phyloP scores from a whole-genome alignment of 2,888 invertebrate genomes.

The Nasonovia ribisnigri region DNA sequence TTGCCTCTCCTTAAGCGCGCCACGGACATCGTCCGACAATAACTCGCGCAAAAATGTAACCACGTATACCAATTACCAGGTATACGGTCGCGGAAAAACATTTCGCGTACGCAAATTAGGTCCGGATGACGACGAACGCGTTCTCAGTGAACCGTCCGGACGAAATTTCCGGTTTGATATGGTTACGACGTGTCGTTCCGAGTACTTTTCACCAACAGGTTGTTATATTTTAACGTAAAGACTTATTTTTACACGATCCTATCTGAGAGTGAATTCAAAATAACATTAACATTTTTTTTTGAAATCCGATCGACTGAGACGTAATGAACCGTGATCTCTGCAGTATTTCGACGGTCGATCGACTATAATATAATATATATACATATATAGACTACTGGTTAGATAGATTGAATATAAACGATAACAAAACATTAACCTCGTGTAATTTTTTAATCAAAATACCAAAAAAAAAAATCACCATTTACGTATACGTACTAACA shows the following conservation, averaged over 20 bases:
- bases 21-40: background rate
- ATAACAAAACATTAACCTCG: conserved; percentile 7
- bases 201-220: conserved; percentile 20
- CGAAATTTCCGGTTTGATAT: background rate
- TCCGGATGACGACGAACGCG: background rate
- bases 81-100: background rate
- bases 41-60: background rate
- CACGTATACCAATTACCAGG: background rate
- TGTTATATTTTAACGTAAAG: conserved; percentile 35
- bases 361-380: background rate
- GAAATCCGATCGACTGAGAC: background rate
- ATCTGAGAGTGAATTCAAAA: conserved; percentile 7
- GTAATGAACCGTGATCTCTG: background rate
- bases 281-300: background rate
- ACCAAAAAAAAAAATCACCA: background rate
- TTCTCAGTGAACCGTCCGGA: background rate
- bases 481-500: background rate
- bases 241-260: conserved; percentile 31
- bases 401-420: background rate
- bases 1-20: background rate
- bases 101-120: background rate
- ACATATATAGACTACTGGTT: background rate
- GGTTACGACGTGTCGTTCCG: background rate
- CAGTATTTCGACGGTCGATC: background rate
- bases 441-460: conserved; percentile 33